These are phyloP conservation scores for Drosophila dunni DNA, from an alignment of 1,140 invertebrate genomes.

Conservation along the genomic window DNA sequence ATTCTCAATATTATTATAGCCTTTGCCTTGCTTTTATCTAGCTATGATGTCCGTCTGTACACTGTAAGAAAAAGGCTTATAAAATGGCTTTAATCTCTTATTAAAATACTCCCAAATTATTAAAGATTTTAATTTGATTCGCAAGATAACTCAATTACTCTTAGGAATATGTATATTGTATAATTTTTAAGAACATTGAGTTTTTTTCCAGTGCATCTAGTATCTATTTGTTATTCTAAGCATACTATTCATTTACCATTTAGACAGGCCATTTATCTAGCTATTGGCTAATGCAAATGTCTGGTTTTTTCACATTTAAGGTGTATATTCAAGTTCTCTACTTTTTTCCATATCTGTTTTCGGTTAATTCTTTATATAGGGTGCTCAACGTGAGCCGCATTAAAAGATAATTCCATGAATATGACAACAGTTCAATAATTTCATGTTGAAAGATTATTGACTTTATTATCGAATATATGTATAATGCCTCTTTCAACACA, in stretches of 20 bases:
- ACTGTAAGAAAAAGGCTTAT: not conserved
- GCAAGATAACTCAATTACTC: too few species aligned
- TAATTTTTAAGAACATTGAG: too few species aligned
- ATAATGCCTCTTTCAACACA: not conserved
- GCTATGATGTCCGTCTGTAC: constrained; percentile 30
- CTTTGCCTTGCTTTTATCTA: constrained; percentile 33
- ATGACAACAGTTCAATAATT: not conserved
- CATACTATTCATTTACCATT: constrained; percentile 72
- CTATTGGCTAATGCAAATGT: constrained; percentile 21
- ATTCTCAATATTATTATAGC: constrained; percentile 23
- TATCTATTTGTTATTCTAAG: constrained; percentile 78
- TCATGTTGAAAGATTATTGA: too few species aligned
- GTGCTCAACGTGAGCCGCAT: constrained; percentile 21
- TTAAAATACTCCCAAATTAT: too few species aligned
- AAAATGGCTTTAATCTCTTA: too few species aligned
- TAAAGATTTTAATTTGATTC: too few species aligned
- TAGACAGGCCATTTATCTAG: constrained; percentile 41
- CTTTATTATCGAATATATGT: not conserved
- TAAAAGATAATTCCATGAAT: not conserved
- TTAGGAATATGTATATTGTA: too few species aligned
- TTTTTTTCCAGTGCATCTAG: not conserved
- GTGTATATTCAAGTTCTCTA: constrained; percentile 68
- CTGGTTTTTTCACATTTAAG: constrained; percentile 66
- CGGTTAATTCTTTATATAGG: constrained; percentile 1
- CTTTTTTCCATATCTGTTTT: constrained; percentile 7